A percentile compares a stretch with the other conserved stretches of the same genome.
phyloP scores from a whole-genome alignment of 2,113 vertebrate species.

The Nycticryphes semicollaris region DNA sequence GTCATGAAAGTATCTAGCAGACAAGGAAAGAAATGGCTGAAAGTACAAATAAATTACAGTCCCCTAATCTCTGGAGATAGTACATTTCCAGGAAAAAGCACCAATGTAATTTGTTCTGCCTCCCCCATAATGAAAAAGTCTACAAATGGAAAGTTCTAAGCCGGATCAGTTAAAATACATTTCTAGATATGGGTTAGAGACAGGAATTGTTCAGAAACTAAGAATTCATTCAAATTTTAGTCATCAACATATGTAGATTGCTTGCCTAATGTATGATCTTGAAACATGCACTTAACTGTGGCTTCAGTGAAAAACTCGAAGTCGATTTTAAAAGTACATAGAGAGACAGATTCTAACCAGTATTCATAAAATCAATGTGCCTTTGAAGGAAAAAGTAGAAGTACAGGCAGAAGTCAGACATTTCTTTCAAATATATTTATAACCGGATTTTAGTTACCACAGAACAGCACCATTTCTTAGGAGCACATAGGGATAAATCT shows the following conservation, averaged over 20 bases:
- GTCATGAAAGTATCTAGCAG: neutral
- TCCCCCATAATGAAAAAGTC: neutral
- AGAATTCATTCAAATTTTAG: neutral
- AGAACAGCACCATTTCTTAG: neutral
- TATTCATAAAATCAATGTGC: neutral
- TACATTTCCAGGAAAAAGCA: neutral
- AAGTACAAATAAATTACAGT: neutral
- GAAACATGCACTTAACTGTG: neutral
- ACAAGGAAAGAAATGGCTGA: neutral
- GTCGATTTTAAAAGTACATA: neutral
- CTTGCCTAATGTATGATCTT: neutral
- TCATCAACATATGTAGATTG: neutral
- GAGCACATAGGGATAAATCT: neutral
- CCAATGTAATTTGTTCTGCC: neutral
- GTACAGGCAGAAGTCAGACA: neutral
- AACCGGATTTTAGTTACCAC: neutral
- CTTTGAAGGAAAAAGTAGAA: neutral
- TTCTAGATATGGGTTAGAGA: neutral
- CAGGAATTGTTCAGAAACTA: neutral
- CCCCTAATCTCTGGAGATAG: conserved; percentile 12
- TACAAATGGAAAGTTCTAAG: neutral
- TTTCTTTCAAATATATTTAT: neutral
- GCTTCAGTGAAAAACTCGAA: neutral
- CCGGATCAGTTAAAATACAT: neutral
- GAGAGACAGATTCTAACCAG: neutral